Conservation (phyloP, 2,113 vertebrate species). For the Grammomys surdaster region DNA sequence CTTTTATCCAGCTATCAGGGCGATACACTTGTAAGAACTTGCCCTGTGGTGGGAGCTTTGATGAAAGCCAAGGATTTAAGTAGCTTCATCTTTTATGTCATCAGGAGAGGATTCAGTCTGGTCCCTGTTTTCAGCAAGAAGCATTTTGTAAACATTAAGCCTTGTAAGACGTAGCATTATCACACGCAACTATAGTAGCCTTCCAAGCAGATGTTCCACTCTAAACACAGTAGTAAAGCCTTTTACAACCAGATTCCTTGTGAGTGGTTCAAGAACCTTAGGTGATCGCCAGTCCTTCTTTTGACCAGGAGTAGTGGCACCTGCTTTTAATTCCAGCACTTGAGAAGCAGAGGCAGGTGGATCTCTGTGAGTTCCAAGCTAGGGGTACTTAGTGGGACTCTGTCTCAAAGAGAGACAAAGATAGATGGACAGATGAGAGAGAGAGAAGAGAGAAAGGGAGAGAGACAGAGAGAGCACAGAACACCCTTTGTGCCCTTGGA, state of each 20-base stretch:
- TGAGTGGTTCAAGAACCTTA: neutral
- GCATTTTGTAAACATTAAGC: constrained; percentile 2
- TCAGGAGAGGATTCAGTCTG: neutral
- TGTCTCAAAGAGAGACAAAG: neutral
- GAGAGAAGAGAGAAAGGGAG: neutral
- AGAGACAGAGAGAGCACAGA: too few relatives aligned
- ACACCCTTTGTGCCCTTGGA: neutral
- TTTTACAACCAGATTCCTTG: neutral
- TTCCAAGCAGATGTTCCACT: neutral
- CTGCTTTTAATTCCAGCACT: neutral
- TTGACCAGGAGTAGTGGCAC: neutral
- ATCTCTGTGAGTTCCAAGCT: neutral
- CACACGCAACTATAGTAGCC: neutral
- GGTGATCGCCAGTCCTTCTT: neutral
- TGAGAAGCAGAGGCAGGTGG: neutral
- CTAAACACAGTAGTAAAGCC: neutral
- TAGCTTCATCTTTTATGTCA: neutral
- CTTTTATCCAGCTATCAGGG: neutral
- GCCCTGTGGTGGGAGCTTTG: neutral
- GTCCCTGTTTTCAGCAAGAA: neutral
- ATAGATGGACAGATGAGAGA: neutral
- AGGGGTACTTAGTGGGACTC: neutral
- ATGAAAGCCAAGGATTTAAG: neutral
- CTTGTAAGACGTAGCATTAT: neutral
- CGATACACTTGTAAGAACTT: neutral